Conservation (phyloP, 1,140 invertebrate genomes). For the Aethina tumida region DNA sequence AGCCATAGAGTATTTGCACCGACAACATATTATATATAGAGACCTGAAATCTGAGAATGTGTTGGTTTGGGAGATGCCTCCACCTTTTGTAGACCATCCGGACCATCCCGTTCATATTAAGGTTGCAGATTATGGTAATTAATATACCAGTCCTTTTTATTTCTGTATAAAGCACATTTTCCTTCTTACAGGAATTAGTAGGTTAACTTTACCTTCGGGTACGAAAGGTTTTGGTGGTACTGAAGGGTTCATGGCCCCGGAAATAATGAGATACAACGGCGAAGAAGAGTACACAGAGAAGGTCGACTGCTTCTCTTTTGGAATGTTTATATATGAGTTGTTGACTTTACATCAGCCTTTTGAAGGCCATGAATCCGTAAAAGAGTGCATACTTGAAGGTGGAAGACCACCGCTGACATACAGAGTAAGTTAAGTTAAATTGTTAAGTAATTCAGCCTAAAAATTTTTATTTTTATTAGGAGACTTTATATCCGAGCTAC, state of each 20-base stretch:
- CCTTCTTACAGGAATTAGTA: conserved; percentile 80
- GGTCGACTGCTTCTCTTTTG: conserved; percentile 97
- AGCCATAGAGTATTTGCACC: conserved; percentile 93
- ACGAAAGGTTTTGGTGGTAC: conserved; percentile 97
- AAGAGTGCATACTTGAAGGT: conserved; percentile 92
- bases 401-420: conserved; percentile 79
- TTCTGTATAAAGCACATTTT: conserved; percentile 15
- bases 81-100: conserved; percentile 54
- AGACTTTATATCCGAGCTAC: conserved; percentile 78
- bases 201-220: conserved; percentile 76
- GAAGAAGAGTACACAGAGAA: conserved; percentile 99
- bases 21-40: conserved; percentile 87
- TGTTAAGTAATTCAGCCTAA: conserved; percentile 3
- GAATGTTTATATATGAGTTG: conserved; percentile 98
- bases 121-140: conserved; percentile 85
- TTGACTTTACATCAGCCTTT: conserved; percentile 90
- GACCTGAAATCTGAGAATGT: conserved; percentile 99
- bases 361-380: conserved; percentile 89
- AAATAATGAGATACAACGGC: conserved; percentile 96
- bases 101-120: conserved; percentile 74
- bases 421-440: conserved; percentile 43
- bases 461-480: conserved; percentile 31
- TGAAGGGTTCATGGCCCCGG: conserved; percentile 97
- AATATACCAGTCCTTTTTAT: conserved; percentile 21
- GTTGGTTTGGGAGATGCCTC: conserved; percentile 88